Percentiles rank a stretch among this genome's conserved stretches.
Evolutionary conservation across 53 echinoderm and acorn worm species (phyloP).

Genomic region (Henricia sp.): DNA sequence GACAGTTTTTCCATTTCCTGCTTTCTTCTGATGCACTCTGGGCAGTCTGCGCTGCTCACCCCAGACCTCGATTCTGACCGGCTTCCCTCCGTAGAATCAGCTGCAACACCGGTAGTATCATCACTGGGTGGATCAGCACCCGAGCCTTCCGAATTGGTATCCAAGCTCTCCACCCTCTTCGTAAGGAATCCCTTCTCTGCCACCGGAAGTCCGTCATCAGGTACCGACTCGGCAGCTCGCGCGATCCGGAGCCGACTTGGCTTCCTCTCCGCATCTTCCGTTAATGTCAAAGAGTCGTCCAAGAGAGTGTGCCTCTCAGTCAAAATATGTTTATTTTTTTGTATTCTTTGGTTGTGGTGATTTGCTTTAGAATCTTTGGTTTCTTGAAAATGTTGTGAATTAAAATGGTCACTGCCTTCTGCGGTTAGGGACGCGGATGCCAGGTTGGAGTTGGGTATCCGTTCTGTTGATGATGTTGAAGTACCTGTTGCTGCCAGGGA

Average conservation of each 20-base stretch:
- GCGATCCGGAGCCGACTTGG: background rate
- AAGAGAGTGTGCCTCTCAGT: background rate
- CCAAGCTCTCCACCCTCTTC: conserved; percentile 26
- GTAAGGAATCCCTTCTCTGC: conserved; percentile 10
- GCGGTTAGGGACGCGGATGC: conserved; percentile 20
- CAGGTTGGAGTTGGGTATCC: conserved; percentile 4
- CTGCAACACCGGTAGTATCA: background rate
- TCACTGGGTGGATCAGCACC: conserved; percentile 8
- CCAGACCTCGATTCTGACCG: background rate
- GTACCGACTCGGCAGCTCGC: background rate
- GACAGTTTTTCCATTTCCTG: conserved; percentile 34
- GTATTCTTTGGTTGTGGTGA: conserved; percentile 49
- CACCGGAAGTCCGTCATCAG: background rate
- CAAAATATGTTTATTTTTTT: conserved; percentile 3
- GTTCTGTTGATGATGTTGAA: no score
- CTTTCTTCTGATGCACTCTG: conserved; percentile 46
- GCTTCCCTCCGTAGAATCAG: background rate
- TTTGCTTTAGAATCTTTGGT: conserved; percentile 43
- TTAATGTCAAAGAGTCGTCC: conserved; percentile 10
- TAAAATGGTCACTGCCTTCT: conserved; percentile 24
- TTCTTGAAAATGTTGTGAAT: conserved; percentile 10
- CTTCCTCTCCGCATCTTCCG: background rate
- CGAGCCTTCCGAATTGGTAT: conserved; percentile 17
- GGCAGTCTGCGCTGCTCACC: conserved; percentile 30
- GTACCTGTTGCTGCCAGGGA: background rate